phyloP scores from a whole-genome alignment of 1,140 invertebrate genomes.

The Drosophila trapezifrons region DNA sequence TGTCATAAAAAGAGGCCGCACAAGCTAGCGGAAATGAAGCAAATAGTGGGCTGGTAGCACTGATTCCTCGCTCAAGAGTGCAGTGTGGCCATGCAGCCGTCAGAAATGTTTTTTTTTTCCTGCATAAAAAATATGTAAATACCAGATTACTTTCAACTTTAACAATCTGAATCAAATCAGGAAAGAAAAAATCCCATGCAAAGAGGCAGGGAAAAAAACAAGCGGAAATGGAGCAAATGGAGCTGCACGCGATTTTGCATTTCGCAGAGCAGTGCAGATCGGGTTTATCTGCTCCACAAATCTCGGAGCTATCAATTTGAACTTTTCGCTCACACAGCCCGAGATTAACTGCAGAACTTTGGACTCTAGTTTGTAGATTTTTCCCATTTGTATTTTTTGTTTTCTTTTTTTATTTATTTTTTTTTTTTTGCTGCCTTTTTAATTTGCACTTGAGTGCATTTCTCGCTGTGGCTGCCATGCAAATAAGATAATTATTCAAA shows the following conservation, averaged over 20 bases:
- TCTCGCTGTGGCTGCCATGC: conserved; percentile 71
- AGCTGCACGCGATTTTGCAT: conserved; percentile 73
- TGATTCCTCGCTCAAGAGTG: no score
- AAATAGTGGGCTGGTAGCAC: no score
- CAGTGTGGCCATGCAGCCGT: not conserved
- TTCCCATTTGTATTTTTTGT: conserved; percentile 16
- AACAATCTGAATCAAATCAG: conserved; percentile 9
- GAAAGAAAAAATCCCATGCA: conserved; percentile 9
- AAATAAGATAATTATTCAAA: conserved; percentile 84
- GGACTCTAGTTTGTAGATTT: conserved; percentile 45
- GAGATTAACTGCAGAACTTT: conserved; percentile 64
- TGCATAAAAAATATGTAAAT: conserved; percentile 8
- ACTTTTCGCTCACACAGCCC: conserved; percentile 62
- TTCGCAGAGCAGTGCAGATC: conserved; percentile 60
- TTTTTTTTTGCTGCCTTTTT: conserved; percentile 46
- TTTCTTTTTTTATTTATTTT: not conserved
- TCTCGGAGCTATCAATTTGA: conserved; percentile 79
- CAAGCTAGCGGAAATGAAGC: not conserved
- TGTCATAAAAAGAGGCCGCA: no score
- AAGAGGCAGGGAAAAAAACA: conserved; percentile 1
- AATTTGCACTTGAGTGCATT: conserved; percentile 71
- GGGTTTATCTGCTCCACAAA: conserved; percentile 70
- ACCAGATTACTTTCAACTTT: conserved; percentile 4
- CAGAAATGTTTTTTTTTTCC: not conserved
- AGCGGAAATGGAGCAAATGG: conserved; percentile 58